A percentile compares a stretch with the other conserved stretches of the same genome.
phyloP scores from a whole-genome alignment of 2,888 invertebrate species.

The Drosophila formosana region DNA sequence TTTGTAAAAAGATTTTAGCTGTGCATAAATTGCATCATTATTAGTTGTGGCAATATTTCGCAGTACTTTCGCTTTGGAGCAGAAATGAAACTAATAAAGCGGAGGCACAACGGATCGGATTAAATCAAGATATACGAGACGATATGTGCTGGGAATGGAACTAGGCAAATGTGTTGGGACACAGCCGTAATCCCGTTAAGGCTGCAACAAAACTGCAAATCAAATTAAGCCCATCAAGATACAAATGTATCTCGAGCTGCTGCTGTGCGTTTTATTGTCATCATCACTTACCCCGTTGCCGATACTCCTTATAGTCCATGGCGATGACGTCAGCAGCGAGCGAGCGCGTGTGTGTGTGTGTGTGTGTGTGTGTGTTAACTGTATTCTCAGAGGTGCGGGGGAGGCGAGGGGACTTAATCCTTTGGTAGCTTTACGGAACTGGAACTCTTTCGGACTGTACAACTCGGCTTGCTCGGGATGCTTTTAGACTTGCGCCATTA shows the following conservation, averaged over 20 bases:
- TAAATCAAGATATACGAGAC: slow-evolving; percentile 54
- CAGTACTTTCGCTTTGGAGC: neutral
- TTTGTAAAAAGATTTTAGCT: neutral
- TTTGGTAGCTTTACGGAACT: slow-evolving; percentile 6
- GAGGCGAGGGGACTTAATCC: slow-evolving; percentile 17
- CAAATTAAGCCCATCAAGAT: slow-evolving; percentile 62
- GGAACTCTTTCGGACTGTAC: slow-evolving; percentile 12
- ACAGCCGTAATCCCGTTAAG: slow-evolving; percentile 47
- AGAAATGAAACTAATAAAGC: slow-evolving; percentile 10
- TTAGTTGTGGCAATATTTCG: neutral
- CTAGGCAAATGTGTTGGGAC: slow-evolving; percentile 45
- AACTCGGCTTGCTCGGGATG: slow-evolving; percentile 25
- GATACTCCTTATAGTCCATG: slow-evolving; percentile 87
- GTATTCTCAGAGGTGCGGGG: neutral
- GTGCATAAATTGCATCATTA: slow-evolving; percentile 1
- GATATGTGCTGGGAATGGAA: slow-evolving; percentile 12
- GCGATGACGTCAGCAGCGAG: slow-evolving; percentile 32
- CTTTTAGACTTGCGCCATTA: slow-evolving; percentile 51
- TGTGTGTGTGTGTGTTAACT: slow-evolving; percentile 1
- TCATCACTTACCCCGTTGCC: slow-evolving; percentile 86
- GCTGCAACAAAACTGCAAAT: slow-evolving; percentile 49
- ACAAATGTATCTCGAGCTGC: slow-evolving; percentile 54
- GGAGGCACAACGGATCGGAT: slow-evolving; percentile 4
- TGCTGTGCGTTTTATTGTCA: slow-evolving; percentile 73
- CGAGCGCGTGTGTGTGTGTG: slow-evolving; percentile 4